Evolutionary conservation across 2,113 vertebrate genomes (phyloP).

Genomic region (Gorilla gorilla): DNA sequence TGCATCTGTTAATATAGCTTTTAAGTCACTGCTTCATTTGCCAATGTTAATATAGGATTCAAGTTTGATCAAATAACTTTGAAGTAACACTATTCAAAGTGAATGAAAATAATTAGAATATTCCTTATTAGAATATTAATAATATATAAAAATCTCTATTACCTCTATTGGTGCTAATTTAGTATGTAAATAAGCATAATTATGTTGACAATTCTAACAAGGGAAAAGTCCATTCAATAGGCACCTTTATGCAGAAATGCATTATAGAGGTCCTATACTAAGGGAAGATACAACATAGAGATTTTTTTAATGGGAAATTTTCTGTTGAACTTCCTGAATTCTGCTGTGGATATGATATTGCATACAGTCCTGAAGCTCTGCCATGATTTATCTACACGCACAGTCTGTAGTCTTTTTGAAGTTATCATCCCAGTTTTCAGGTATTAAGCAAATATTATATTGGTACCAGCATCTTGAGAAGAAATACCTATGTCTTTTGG

Average conservation of each 20-base stretch:
- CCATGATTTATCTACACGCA: not conserved
- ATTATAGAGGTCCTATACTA: not conserved
- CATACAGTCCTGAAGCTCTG: not conserved
- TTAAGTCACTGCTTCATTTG: conserved; percentile 53
- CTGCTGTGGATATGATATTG: not conserved
- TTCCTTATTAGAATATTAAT: not conserved
- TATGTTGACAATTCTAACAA: not conserved
- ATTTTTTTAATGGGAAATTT: not conserved
- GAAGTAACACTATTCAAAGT: not conserved
- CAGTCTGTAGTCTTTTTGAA: not conserved
- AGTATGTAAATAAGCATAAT: not conserved
- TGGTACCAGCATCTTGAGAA: not conserved
- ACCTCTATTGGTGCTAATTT: not conserved
- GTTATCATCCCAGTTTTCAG: not conserved
- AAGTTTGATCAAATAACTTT: not conserved
- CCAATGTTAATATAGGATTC: not conserved
- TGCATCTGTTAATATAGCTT: conserved; percentile 67
- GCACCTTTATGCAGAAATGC: not conserved
- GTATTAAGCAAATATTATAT: not conserved
- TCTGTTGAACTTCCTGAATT: not conserved
- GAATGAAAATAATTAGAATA: not conserved
- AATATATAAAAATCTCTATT: not conserved
- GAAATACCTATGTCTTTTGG: not conserved
- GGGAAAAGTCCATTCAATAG: not conserved
- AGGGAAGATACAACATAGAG: not conserved